Evolutionary conservation across 2,797 vertebrate species (phyloP), one percentile per base, ranked within the genome.

Genomic region (Peromyscus attwateri): DNA sequence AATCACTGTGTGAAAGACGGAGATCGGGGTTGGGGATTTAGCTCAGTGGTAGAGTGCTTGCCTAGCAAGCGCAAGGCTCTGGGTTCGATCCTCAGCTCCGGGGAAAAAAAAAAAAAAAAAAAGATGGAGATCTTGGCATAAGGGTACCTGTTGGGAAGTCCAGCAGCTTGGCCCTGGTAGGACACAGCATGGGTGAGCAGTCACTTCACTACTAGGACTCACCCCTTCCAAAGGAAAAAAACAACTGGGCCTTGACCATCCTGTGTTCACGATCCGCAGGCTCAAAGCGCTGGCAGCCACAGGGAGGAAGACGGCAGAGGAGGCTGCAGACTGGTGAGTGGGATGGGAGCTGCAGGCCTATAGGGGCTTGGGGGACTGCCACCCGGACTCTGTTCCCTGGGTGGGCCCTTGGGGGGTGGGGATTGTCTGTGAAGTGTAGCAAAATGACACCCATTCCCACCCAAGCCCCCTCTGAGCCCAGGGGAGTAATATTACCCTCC

Each of bases 201-300:
- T 40, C 19, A 37, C 31, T 27, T 13, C 9, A 49, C 55, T 62
- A 8, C 13, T 49, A 29, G 68, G 7, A 12, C 40, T 49, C 52
- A 49, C 21, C 40, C 31, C 70, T 84, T 46, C 34, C 4, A 0
- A 13, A 37, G 31, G 37, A 14, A 0, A 34, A 8, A 68, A 62
- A 6, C 27, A 9, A 2, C 7, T 19, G 16, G 0, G 49, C n/a
- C 57, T 87, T 95, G 90, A 96, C 31, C 0, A 1, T 25, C 49
- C 27, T 29, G 60, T 64, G 3, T 27, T 91, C 88, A 14, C 2
- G 34, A 80, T 87, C 87, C 23, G 2, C 92, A 99, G 99, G 85
- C 98, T 98, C 91, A 99, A 99, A 91, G 99, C 98, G 0, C 83
- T 99, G 97, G 98, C 98, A 43, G 98, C 98, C 73, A 99, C 99